phyloP scores from a whole-genome alignment of 2,113 vertebrate species.

The Sorex fumeus region DNA sequence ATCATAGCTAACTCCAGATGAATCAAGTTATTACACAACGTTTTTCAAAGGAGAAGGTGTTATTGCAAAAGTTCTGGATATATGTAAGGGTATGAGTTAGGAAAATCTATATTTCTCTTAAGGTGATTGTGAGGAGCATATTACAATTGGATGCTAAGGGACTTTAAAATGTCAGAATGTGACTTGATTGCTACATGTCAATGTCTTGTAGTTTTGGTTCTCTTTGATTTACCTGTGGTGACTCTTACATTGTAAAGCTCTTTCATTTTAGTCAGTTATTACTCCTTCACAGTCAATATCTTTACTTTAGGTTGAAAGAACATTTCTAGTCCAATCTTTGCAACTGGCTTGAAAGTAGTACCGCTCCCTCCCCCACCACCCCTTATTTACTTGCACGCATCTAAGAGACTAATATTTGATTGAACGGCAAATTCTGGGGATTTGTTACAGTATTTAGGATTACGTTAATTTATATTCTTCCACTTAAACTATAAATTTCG shows the following conservation, averaged over 20 bases:
- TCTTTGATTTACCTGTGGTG: background rate
- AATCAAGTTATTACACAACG: background rate
- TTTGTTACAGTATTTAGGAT: slow-evolving; percentile 10
- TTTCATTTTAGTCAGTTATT: background rate
- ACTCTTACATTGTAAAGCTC: too few relatives aligned
- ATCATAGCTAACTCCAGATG: background rate
- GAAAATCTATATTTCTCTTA: background rate
- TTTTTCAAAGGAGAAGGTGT: background rate
- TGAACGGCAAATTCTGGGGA: background rate
- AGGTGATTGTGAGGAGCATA: background rate
- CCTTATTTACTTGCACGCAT: slow-evolving; percentile 17
- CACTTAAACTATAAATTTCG: background rate
- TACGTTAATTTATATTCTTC: slow-evolving; percentile 14
- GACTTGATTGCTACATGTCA: background rate
- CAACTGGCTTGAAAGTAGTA: slow-evolving; percentile 41
- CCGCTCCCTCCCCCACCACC: background rate
- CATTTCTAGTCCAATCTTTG: background rate
- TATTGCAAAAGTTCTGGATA: background rate
- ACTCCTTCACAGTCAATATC: background rate
- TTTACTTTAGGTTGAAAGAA: slow-evolving; percentile 56
- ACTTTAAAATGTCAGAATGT: background rate
- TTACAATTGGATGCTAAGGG: background rate
- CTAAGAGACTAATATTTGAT: background rate
- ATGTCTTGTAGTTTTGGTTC: slow-evolving; percentile 8
- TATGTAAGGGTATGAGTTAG: background rate